Evolutionary conservation across 53 echinoderm and acorn worm genomes (phyloP).

Genomic region (Antedon mediterranea): DNA sequence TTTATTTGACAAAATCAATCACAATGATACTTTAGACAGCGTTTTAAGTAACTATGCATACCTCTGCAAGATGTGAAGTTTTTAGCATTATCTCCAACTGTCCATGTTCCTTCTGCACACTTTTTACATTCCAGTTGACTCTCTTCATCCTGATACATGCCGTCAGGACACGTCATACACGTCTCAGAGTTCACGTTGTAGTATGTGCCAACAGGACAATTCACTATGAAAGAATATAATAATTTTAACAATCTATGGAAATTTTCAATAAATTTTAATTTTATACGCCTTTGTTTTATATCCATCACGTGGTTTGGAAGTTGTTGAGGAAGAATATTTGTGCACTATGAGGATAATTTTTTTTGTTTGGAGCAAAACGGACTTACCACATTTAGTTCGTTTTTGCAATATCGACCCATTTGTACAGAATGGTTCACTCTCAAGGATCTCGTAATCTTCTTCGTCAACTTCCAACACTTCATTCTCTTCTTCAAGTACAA

Average conservation of each 20-base stretch:
- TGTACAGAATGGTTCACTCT: slow-evolving; percentile 12
- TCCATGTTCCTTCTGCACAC: slow-evolving; percentile 18
- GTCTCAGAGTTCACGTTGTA: slow-evolving; percentile 2
- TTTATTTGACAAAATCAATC: too few relatives aligned
- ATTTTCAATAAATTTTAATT: too few relatives aligned
- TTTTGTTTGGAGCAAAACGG: too few relatives aligned
- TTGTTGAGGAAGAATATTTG: too few relatives aligned
- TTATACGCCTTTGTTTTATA: too few relatives aligned
- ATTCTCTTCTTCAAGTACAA: slow-evolving; percentile 10
- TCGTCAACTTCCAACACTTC: slow-evolving; percentile 14
- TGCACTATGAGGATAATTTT: too few relatives aligned
- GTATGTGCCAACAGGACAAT: slow-evolving; percentile 28
- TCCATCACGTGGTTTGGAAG: too few relatives aligned
- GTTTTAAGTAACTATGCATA: neutral
- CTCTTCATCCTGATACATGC: slow-evolving; percentile 31
- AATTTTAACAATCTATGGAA: too few relatives aligned
- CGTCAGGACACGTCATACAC: slow-evolving; percentile 13
- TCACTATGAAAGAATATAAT: slow-evolving; percentile 6
- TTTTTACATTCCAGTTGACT: slow-evolving; percentile 19
- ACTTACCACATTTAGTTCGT: slow-evolving; percentile 7
- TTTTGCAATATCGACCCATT: slow-evolving; percentile 9
- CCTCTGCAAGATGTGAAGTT: slow-evolving; percentile 18
- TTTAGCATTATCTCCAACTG: slow-evolving; percentile 17
- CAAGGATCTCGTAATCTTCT: slow-evolving; percentile 6
- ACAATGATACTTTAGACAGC: too few relatives aligned